These are phyloP conservation scores for Anastrepha ludens DNA, from an alignment of 1,140 invertebrate species.

Conservation along the genomic window DNA sequence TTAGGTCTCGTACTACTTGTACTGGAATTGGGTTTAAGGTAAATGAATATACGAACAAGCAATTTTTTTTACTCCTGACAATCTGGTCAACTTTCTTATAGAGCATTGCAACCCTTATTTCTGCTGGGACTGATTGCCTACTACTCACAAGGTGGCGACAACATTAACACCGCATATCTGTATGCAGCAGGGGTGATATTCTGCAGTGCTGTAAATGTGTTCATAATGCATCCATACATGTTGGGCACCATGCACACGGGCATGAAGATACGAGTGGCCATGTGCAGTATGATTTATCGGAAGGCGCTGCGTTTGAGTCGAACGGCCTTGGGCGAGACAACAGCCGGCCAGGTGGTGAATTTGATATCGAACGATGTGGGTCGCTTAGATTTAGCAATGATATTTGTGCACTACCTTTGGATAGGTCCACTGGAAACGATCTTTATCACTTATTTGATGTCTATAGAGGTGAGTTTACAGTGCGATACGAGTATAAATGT, in stretches of 20 bases:
- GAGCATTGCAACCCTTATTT: conserved; percentile 83
- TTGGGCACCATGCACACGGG: conserved; percentile 84
- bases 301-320: conserved; percentile 83
- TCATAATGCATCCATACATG: conserved; percentile 87
- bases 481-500: conserved; percentile 77
- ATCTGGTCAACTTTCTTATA: conserved; percentile 68
- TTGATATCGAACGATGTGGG: conserved; percentile 92
- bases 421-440: conserved; percentile 88
- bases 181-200: conserved; percentile 82
- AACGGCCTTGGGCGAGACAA: conserved; percentile 83
- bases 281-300: conserved; percentile 87
- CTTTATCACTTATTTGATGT: conserved; percentile 86
- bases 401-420: conserved; percentile 86
- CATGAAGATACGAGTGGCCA: conserved; percentile 86
- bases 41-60: neutral
- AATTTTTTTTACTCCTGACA: neutral
- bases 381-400: conserved; percentile 81
- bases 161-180: conserved; percentile 78
- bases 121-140: conserved; percentile 83
- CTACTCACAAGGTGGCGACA: conserved; percentile 76
- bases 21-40: conserved; percentile 66
- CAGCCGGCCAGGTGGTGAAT: conserved; percentile 92
- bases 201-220: conserved; percentile 81
- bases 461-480: conserved; percentile 74
- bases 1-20: conserved; percentile 67